These are phyloP conservation scores for Lasioglossum zephyrum DNA, from an alignment of 2,888 invertebrate species.

Conservation along the genomic window DNA sequence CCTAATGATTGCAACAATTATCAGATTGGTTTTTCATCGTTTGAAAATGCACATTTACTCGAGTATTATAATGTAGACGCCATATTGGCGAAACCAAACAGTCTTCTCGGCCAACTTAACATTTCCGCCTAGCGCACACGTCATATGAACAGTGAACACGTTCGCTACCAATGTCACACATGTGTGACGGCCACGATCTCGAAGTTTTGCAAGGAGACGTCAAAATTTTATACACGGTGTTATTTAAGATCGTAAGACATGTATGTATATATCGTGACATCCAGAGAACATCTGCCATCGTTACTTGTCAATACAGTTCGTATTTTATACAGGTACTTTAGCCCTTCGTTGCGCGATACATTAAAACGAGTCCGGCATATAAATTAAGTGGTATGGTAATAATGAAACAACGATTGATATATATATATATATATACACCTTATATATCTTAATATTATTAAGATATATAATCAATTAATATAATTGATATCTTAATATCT, in stretches of 20 bases:
- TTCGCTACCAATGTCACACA: neutral
- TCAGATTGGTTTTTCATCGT: too few relatives aligned
- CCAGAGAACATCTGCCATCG: neutral
- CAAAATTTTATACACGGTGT: neutral
- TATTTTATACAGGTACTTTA: neutral
- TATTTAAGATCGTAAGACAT: neutral
- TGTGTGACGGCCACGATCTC: neutral
- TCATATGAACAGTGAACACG: neutral
- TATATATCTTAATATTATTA: too few relatives aligned
- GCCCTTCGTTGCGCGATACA: neutral
- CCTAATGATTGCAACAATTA: neutral
- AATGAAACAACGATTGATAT: neutral
- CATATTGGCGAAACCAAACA: neutral
- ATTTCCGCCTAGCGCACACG: neutral
- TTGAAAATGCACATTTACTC: neutral
- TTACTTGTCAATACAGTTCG: neutral
- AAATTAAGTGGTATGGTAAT: neutral
- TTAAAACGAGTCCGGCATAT: neutral
- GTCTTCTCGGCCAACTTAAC: neutral
- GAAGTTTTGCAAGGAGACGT: neutral
- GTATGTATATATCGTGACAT: neutral
- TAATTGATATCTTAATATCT: too few relatives aligned
- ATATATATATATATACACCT: too few relatives aligned
- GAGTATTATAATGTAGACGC: neutral
- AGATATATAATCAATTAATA: too few relatives aligned